phyloP scores from a whole-genome alignment of 2,888 invertebrate species.

The Scaptomyza reducta region DNA sequence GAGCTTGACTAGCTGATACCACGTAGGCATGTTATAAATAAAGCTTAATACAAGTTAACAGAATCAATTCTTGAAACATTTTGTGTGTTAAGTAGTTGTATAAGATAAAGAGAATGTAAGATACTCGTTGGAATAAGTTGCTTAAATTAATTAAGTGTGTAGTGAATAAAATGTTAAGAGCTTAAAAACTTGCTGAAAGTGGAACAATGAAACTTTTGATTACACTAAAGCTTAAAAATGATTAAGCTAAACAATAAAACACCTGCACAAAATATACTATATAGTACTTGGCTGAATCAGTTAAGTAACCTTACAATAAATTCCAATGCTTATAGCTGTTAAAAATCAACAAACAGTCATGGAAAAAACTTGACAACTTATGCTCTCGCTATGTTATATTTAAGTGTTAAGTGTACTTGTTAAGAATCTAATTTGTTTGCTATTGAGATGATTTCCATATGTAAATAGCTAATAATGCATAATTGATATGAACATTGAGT shows the following conservation, averaged over 20 bases:
- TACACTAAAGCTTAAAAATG: neutral
- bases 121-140: too few relatives aligned
- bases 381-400: slow-evolving; percentile 3
- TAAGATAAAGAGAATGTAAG: too few relatives aligned
- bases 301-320: slow-evolving; percentile 8
- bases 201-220: neutral
- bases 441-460: slow-evolving; percentile 12
- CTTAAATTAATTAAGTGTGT: too few relatives aligned
- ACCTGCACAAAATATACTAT: too few relatives aligned
- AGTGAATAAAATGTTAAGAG: too few relatives aligned
- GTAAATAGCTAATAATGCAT: slow-evolving; percentile 11
- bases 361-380: slow-evolving; percentile 10
- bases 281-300: neutral
- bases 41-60: too few relatives aligned
- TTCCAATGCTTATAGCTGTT: neutral
- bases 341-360: slow-evolving; percentile 10
- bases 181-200: too few relatives aligned
- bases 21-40: slow-evolving; percentile 3
- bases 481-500: slow-evolving; percentile 1
- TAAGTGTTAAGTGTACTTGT: slow-evolving; percentile 32
- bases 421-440: slow-evolving; percentile 26
- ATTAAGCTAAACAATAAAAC: neutral
- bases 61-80: neutral
- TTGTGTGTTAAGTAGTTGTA: too few relatives aligned
- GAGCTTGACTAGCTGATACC: slow-evolving; percentile 27